A percentile compares a stretch with the other conserved stretches of the same genome.
phyloP scores from a whole-genome alignment of 2,888 invertebrate genomes.

The Aleiodes leptofemur region DNA sequence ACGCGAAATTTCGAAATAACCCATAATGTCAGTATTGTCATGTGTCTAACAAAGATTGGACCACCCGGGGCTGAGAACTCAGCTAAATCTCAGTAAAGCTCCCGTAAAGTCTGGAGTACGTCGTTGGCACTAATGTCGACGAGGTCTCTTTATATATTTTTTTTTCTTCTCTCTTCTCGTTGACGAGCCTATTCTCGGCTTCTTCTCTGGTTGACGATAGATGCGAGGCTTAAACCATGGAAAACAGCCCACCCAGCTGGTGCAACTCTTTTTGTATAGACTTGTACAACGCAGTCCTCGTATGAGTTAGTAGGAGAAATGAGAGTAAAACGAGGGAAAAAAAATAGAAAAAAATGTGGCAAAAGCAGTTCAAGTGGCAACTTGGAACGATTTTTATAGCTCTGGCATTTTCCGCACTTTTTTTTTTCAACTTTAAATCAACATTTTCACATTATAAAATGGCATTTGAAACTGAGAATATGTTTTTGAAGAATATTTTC shows the following conservation, averaged over 20 bases:
- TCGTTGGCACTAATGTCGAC: slow-evolving; percentile 30
- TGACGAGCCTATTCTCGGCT: slow-evolving; percentile 33
- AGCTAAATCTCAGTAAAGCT: slow-evolving; percentile 26
- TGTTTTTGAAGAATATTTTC: slow-evolving; percentile 1
- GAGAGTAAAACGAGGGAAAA: neutral
- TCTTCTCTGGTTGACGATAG: slow-evolving; percentile 3
- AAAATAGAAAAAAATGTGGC: neutral
- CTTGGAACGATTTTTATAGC: slow-evolving; percentile 9
- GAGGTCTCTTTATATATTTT: neutral
- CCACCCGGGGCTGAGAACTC: neutral
- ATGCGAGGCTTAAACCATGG: slow-evolving; percentile 7
- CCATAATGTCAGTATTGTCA: slow-evolving; percentile 13
- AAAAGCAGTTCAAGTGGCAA: slow-evolving; percentile 19
- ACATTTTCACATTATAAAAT: slow-evolving; percentile 16
- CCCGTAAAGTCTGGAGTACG: slow-evolving; percentile 30
- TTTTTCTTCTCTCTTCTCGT: neutral
- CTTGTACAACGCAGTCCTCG: neutral
- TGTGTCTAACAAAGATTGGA: neutral
- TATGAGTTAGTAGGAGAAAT: slow-evolving; percentile 10
- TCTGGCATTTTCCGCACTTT: neutral
- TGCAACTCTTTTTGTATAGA: slow-evolving; percentile 15
- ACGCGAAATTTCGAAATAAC: neutral
- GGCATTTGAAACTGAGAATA: slow-evolving; percentile 6
- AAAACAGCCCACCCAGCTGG: slow-evolving; percentile 27
- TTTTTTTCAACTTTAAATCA: slow-evolving; percentile 1